Base-by-base conservation (phyloP, 2,797 vertebrate species). In the Bradypodion ventrale region DNA sequence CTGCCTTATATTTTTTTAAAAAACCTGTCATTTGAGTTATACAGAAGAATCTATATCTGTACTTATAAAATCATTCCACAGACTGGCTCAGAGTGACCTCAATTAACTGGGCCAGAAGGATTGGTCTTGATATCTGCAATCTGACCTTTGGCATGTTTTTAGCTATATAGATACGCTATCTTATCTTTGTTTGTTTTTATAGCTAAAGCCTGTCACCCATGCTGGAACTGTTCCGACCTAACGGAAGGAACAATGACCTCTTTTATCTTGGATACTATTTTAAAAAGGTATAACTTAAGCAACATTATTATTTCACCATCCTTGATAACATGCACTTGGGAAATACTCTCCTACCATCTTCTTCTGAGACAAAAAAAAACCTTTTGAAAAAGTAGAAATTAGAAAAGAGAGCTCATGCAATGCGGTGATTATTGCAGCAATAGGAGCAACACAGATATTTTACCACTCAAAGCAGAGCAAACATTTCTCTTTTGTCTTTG, bases 251-350 rank as follows among this genome's bases (percentile, higher is more conserved):
- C 69, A 19, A 7, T 52, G 23, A 23, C 59, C 8, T 69, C 59
- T 66, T 68, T 15, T 83, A 83, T 69, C n/a, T 66, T 80, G 76
- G 46, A 78, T 78, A 65, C 68, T 29, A 27, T 1, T n/a, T n/a
- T n/a, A 70, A 62, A n/a, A 29, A 25, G n/a, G 27, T 60, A 80
- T 25, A 65, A 59, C 25, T 49, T n/a, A 77, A 87, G 19, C 52
- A 82, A 42, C 40, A 69, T n/a, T 40, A 68, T 42, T 76, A 52
- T 88, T 78, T 82, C 56, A 65, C 86, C 83, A 87, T 32, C 37
- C 23, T 84, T 85, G 81, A 88, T 72, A 86, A 56, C 40, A 76
- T 44, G 83, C 32, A 69, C 84, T 62, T 86, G 56, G 77, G 87
- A 13, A 32, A 82, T 52, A 69, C 9, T 1, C 37, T 83, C 66